Conservation (phyloP, 2,888 invertebrate genomes). For the Gortyna flavago region DNA sequence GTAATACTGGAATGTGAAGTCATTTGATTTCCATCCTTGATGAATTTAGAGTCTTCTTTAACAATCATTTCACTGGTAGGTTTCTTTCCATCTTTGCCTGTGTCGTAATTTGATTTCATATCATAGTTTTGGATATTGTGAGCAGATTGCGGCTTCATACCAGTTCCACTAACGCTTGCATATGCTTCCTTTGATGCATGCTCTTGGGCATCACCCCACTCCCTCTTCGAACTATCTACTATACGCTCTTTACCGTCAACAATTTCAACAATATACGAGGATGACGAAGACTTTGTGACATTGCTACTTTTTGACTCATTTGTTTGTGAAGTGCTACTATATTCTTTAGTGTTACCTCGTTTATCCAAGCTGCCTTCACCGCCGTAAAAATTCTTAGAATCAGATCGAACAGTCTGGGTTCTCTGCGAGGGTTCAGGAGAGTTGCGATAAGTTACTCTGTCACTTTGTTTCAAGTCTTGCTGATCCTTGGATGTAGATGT, state of each 20-base stretch:
- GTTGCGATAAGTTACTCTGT: slow-evolving; percentile 77
- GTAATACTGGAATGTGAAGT: slow-evolving; percentile 82
- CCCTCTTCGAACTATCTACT: slow-evolving; percentile 90
- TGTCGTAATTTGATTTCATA: slow-evolving; percentile 89
- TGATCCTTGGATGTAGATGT: slow-evolving; percentile 68
- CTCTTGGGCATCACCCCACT: slow-evolving; percentile 89
- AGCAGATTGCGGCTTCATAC: slow-evolving; percentile 89
- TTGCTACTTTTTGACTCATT: slow-evolving; percentile 90
- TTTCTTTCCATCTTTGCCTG: slow-evolving; percentile 88
- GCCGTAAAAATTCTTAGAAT: slow-evolving; percentile 83
- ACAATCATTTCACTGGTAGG: slow-evolving; percentile 83
- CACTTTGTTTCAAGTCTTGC: slow-evolving; percentile 77
- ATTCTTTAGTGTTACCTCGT: slow-evolving; percentile 80
- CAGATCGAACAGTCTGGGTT: slow-evolving; percentile 77
- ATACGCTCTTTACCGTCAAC: slow-evolving; percentile 92
- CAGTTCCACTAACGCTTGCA: slow-evolving; percentile 89
- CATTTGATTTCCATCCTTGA: slow-evolving; percentile 85
- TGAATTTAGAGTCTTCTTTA: slow-evolving; percentile 83
- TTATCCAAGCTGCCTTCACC: slow-evolving; percentile 82
- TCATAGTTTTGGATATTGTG: slow-evolving; percentile 89
- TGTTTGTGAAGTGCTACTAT: slow-evolving; percentile 82
- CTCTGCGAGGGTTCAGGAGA: slow-evolving; percentile 77
- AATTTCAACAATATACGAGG: slow-evolving; percentile 92
- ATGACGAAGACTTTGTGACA: slow-evolving; percentile 90
- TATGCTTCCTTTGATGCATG: slow-evolving; percentile 88